Conservation (phyloP, 2,113 vertebrate species). For the Spizaetus ornatus region DNA sequence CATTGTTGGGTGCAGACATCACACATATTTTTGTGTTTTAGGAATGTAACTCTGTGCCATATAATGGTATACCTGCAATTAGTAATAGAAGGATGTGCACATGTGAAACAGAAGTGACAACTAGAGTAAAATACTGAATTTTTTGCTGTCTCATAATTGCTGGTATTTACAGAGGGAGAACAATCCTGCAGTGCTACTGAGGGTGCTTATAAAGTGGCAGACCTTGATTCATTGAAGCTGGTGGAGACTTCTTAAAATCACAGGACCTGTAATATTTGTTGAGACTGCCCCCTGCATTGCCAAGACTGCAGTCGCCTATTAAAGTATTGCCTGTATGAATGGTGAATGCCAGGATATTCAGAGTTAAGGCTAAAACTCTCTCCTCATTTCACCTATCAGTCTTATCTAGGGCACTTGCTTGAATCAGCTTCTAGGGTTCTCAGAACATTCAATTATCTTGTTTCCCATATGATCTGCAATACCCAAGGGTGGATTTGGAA, state of each 20-base stretch:
- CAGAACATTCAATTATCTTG: constrained; percentile 59
- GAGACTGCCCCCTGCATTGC: neutral
- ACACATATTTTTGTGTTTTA: neutral
- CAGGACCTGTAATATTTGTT: neutral
- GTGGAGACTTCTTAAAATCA: neutral
- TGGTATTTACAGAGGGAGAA: neutral
- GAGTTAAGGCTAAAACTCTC: constrained; percentile 41
- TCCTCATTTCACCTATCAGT: neutral
- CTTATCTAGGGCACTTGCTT: constrained; percentile 51
- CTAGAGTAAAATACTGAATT: neutral
- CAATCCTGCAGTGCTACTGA: neutral
- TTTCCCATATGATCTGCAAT: constrained; percentile 48
- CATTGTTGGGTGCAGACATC: neutral
- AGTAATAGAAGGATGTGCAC: neutral
- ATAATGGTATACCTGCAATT: neutral
- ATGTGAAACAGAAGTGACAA: neutral
- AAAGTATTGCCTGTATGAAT: neutral
- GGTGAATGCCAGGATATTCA: neutral
- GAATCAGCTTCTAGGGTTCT: constrained; percentile 49
- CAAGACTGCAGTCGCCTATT: neutral
- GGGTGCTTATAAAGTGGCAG: neutral
- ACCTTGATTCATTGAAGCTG: neutral
- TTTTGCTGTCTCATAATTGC: neutral
- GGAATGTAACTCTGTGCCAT: neutral
- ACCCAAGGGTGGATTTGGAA: constrained; percentile 32